phyloP scores from a whole-genome alignment of 2,113 vertebrate genomes.

The Alligator mississippiensis region DNA sequence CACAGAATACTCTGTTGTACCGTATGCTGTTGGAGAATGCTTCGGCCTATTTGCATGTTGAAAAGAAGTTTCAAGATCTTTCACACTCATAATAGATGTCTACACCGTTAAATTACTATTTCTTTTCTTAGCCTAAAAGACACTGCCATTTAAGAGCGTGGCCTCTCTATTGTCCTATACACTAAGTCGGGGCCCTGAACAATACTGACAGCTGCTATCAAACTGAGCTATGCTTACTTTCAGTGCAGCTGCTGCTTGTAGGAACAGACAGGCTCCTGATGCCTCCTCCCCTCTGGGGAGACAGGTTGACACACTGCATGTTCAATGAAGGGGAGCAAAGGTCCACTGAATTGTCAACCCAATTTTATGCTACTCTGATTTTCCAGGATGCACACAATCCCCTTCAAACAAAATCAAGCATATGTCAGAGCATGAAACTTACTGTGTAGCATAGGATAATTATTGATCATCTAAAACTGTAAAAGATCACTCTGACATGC shows the following conservation, averaged over 20 bases:
- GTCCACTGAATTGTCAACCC: conserved; percentile 82
- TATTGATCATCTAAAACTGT: conserved; percentile 75
- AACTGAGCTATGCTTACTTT: conserved; percentile 79
- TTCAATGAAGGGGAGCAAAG: conserved; percentile 79
- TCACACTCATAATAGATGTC: conserved; percentile 79
- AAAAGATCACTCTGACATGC: conserved; percentile 57
- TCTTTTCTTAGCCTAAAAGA: conserved; percentile 83
- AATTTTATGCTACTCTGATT: conserved; percentile 86
- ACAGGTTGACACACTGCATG: conserved; percentile 78
- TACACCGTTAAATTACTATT: conserved; percentile 82
- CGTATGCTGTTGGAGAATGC: conserved; percentile 62
- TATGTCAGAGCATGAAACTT: conserved; percentile 87
- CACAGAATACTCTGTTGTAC: conserved; percentile 35
- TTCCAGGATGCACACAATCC: conserved; percentile 80
- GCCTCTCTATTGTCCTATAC: conserved; percentile 79
- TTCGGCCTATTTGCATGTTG: conserved; percentile 72
- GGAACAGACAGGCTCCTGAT: conserved; percentile 78
- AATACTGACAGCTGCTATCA: conserved; percentile 96
- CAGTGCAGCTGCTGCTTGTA: conserved; percentile 79
- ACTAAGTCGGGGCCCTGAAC: conserved; percentile 85
- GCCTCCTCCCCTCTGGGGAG: conserved; percentile 79
- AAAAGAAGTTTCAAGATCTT: conserved; percentile 76
- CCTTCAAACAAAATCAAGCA: conserved; percentile 90
- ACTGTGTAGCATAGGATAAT: conserved; percentile 83
- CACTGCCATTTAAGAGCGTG: conserved; percentile 74